Evolutionary conservation across 2,888 invertebrate species (phyloP).

Genomic region (Elysia crispata): DNA sequence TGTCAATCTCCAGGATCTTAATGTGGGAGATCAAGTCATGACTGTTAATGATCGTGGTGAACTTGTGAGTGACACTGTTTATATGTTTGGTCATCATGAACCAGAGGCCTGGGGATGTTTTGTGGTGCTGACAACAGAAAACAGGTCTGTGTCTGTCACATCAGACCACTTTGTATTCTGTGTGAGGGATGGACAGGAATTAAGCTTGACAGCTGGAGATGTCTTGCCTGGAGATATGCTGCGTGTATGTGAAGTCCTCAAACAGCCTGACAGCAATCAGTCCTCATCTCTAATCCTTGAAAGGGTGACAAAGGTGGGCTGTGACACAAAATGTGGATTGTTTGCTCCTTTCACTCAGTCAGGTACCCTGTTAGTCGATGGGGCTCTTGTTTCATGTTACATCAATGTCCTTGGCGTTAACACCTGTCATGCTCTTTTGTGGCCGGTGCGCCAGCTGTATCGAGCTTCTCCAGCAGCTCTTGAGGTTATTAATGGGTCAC

Average conservation of each 20-base stretch:
- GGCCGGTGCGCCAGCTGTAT: constrained; percentile 42
- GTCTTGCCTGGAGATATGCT: constrained; percentile 32
- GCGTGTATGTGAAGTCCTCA: neutral
- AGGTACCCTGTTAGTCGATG: constrained; percentile 40
- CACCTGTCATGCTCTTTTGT: constrained; percentile 31
- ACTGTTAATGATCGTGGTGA: constrained; percentile 11
- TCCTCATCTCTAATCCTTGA: neutral
- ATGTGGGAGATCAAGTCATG: constrained; percentile 31
- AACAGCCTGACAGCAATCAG: neutral
- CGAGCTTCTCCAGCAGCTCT: constrained; percentile 20
- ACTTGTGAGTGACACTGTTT: constrained; percentile 39
- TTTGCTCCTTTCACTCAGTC: constrained; percentile 45
- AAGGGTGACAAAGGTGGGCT: constrained; percentile 22
- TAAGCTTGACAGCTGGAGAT: constrained; percentile 37
- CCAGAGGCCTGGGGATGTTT: constrained; percentile 2
- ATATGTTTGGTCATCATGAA: constrained; percentile 48
- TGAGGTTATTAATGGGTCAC: constrained; percentile 31
- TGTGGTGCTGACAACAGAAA: constrained; percentile 24
- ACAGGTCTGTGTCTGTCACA: constrained; percentile 21
- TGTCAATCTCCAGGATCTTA: constrained; percentile 25
- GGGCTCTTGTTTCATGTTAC: constrained; percentile 41
- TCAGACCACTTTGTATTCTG: constrained; percentile 40
- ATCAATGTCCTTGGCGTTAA: constrained; percentile 21
- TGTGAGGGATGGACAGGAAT: constrained; percentile 21
- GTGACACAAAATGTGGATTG: constrained; percentile 38